phyloP scores from a whole-genome alignment of 2,888 invertebrate genomes.

The Hydriomena furcata region DNA sequence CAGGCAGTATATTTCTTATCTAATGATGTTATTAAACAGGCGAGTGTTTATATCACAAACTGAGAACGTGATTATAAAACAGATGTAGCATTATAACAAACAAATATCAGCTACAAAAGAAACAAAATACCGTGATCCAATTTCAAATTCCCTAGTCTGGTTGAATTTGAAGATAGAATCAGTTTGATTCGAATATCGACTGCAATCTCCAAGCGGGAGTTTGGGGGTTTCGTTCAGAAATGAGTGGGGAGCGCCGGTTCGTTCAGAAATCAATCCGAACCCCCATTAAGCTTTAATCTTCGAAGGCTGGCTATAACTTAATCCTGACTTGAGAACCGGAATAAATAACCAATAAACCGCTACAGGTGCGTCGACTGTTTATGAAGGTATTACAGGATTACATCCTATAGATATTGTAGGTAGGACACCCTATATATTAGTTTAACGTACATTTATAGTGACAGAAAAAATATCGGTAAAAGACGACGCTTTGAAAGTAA shows the following conservation, averaged over 20 bases:
- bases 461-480: not conserved
- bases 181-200: constrained; percentile 33
- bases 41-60: not conserved
- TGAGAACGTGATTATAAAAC: too few species aligned
- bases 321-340: constrained; percentile 75
- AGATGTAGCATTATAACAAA: not conserved
- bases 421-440: constrained; percentile 6
- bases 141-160: constrained; percentile 1
- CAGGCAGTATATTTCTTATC: constrained; percentile 17
- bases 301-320: constrained; percentile 80
- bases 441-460: not conserved
- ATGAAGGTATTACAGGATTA: constrained; percentile 58
- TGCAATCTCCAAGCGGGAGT: constrained; percentile 44
- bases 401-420: constrained; percentile 22
- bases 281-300: constrained; percentile 81
- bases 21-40: constrained; percentile 7
- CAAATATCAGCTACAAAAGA: not conserved
- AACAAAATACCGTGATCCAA: constrained; percentile 6
- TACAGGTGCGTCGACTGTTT: constrained; percentile 73
- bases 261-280: constrained; percentile 80
- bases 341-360: constrained; percentile 81
- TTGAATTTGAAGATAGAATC: constrained; percentile 6
- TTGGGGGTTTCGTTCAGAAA: constrained; percentile 70
- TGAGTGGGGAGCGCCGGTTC: constrained; percentile 57
- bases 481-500: not conserved